These are phyloP conservation scores for Ptychodera flava DNA, from an alignment of 35 echinoderm and acorn worm species.

Conservation along the genomic window DNA sequence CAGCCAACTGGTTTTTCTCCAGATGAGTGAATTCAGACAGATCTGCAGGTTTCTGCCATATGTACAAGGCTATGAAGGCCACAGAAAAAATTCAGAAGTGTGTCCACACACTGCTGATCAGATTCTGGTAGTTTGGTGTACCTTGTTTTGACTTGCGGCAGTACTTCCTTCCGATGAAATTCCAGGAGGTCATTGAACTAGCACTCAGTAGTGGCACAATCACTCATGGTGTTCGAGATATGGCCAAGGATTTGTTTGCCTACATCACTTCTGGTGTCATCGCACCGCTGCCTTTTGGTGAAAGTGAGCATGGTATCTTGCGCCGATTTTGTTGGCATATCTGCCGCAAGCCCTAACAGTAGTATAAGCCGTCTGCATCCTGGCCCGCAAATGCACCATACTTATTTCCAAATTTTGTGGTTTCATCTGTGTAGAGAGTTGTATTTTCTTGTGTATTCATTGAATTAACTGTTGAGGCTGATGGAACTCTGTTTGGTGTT, in stretches of 20 bases:
- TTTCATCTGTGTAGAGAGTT: conserved; percentile 34
- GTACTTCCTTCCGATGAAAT: conserved; percentile 4
- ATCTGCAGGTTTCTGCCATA: too few species aligned
- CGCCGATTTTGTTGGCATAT: conserved; percentile 41
- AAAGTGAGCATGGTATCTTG: conserved; percentile 27
- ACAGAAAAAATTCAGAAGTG: conserved; percentile 41
- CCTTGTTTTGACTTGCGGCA: conserved; percentile 12
- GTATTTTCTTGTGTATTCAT: conserved; percentile 18
- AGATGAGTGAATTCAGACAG: too few species aligned
- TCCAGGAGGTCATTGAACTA: conserved; percentile 31
- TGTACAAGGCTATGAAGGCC: conserved; percentile 41
- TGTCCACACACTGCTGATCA: not conserved
- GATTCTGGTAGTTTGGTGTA: conserved; percentile 22
- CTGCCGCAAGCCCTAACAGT: conserved; percentile 13
- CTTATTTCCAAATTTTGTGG: conserved; percentile 26
- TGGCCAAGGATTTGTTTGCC: conserved; percentile 18
- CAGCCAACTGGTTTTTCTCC: too few species aligned
- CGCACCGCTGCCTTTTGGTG: conserved; percentile 19
- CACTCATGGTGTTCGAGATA: conserved; percentile 31
- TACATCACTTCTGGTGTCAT: not conserved
- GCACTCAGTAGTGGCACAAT: conserved; percentile 20
- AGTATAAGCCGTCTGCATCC: not conserved
- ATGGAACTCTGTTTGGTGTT: conserved; percentile 16
- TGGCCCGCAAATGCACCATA: conserved; percentile 25
- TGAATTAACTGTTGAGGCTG: not conserved